Percentiles rank a stretch among this genome's conserved stretches.
Evolutionary conservation across 53 echinoderm and acorn worm genomes (phyloP).

Genomic region (Crossaster papposus): DNA sequence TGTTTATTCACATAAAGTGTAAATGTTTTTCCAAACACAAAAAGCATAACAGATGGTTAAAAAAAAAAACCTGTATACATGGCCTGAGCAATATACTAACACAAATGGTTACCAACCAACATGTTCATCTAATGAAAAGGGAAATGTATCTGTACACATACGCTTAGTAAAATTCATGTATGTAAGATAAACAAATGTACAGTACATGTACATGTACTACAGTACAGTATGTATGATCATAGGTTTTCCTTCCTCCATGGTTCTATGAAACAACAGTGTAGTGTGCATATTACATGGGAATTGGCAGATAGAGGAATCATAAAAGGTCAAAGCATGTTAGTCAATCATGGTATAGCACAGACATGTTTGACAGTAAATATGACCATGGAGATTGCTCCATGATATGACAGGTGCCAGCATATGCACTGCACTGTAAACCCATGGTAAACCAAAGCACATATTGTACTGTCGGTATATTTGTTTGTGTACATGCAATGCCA

Average conservation of each 20-base stretch:
- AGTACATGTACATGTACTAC: conserved; percentile 11
- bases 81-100: neutral
- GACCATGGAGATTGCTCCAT: no score
- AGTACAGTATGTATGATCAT: no score
- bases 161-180: no score
- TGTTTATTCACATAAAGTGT: neutral
- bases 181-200: neutral
- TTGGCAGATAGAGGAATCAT: neutral
- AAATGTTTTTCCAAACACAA: neutral
- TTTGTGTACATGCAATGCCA: neutral
- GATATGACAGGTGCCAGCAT: conserved; percentile 16
- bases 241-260: no score
- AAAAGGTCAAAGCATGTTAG: conserved; percentile 21
- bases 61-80: neutral
- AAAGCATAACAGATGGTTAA: neutral
- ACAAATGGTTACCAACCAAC: no score
- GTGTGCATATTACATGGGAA: neutral
- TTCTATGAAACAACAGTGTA: no score
- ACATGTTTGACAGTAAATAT: conserved; percentile 35
- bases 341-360: conserved; percentile 6
- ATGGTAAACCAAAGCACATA: neutral
- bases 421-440: neutral
- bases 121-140: no score
- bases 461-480: neutral
- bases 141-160: no score